Percentiles rank a stretch among this genome's conserved stretches.
These are phyloP conservation scores for Cephus runcator DNA, from an alignment of 2,888 invertebrate genomes.

Conservation along the genomic window DNA sequence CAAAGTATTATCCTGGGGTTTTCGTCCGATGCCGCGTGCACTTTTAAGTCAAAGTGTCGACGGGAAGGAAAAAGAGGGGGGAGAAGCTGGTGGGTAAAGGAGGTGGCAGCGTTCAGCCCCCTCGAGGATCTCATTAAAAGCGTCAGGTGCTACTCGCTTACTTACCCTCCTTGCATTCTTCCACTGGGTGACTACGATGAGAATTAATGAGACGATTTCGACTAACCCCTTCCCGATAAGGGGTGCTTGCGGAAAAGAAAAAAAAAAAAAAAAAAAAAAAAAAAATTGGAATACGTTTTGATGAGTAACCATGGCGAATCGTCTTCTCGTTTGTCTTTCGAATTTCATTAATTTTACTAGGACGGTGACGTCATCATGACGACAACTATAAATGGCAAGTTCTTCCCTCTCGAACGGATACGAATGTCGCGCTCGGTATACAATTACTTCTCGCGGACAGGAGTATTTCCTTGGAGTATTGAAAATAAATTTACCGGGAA, in stretches of 20 bases:
- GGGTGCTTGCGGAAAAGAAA: slow-evolving; percentile 18
- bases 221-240: slow-evolving; percentile 32
- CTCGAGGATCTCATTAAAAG: slow-evolving; percentile 55
- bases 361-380: neutral
- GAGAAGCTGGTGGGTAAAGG: slow-evolving; percentile 21
- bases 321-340: neutral
- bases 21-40: slow-evolving; percentile 41
- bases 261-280: slow-evolving; percentile 10
- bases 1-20: slow-evolving; percentile 47
- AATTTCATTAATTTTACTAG: neutral
- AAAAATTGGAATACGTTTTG: slow-evolving; percentile 2
- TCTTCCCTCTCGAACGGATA: neutral
- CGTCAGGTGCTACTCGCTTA: slow-evolving; percentile 43
- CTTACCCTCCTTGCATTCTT: slow-evolving; percentile 13
- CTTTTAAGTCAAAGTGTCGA: slow-evolving; percentile 42
- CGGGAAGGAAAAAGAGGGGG: slow-evolving; percentile 3
- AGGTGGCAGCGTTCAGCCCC: slow-evolving; percentile 6
- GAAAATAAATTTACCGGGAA: slow-evolving; percentile 54
- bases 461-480: slow-evolving; percentile 25
- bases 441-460: neutral
- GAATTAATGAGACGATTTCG: slow-evolving; percentile 42
- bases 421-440: neutral
- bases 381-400: neutral
- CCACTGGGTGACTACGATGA: neutral
- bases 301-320: neutral